These are phyloP conservation scores for Patella caerulea DNA, from an alignment of 2,888 invertebrate genomes.

Conservation along the genomic window DNA sequence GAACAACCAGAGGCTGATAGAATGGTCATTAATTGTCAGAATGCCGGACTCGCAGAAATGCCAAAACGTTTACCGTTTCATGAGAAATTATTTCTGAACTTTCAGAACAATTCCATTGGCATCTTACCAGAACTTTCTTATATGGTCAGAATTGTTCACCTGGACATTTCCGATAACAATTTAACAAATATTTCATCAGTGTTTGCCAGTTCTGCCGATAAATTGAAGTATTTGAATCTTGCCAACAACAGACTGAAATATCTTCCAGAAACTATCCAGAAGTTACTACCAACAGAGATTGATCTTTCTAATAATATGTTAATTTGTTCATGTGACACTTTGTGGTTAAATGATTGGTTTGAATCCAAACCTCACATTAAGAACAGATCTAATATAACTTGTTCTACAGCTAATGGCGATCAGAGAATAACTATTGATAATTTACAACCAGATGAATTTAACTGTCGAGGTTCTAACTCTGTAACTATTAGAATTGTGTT, in stretches of 20 bases:
- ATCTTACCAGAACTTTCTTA: not conserved
- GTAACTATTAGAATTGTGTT: not conserved
- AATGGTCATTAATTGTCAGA: not conserved
- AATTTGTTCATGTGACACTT: not conserved
- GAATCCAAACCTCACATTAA: not conserved
- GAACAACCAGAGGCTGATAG: not conserved
- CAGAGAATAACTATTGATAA: too few relatives aligned
- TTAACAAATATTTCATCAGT: not conserved
- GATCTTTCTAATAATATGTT: not conserved
- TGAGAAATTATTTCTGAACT: not conserved
- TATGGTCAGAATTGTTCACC: not conserved
- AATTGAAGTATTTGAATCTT: not conserved
- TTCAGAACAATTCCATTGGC: not conserved
- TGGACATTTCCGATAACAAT: not conserved
- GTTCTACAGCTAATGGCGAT: not conserved
- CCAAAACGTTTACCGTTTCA: not conserved
- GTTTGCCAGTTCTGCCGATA: not conserved
- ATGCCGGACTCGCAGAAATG: not conserved
- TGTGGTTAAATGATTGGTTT: not conserved
- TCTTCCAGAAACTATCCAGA: conserved; percentile 3
- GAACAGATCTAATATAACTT: not conserved
- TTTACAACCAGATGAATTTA: too few relatives aligned
- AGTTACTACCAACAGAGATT: not conserved
- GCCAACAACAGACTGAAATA: not conserved
- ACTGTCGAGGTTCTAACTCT: too few relatives aligned